These are phyloP conservation scores for Dendrolimus houi DNA, from an alignment of 2,888 invertebrate genomes.

Conservation along the genomic window DNA sequence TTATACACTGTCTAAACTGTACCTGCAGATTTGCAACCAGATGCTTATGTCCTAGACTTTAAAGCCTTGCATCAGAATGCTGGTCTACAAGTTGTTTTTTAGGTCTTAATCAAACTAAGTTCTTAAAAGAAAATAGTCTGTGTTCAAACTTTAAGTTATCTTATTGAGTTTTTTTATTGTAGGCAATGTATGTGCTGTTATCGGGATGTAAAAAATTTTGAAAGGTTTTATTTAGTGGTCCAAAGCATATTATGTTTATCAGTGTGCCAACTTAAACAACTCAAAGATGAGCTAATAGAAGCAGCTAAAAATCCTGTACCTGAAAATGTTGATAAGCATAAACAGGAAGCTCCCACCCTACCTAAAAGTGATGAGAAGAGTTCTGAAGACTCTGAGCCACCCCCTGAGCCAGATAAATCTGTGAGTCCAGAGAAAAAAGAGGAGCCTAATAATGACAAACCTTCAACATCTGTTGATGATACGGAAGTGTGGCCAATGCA, in stretches of 20 bases:
- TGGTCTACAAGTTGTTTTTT: too few relatives aligned
- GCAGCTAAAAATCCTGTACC: conserved; percentile 40
- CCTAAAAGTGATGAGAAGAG: conserved; percentile 32
- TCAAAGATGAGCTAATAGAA: conserved; percentile 76
- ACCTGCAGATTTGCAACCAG: too few relatives aligned
- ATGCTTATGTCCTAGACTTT: too few relatives aligned
- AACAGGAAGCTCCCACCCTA: conserved; percentile 23
- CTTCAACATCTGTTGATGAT: conserved; percentile 32
- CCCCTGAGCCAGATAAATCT: conserved; percentile 21
- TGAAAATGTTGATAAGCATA: conserved; percentile 42
- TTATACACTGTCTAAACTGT: too few relatives aligned
- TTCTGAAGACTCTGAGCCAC: conserved; percentile 25
- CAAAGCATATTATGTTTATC: conserved; percentile 91
- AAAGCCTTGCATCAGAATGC: too few relatives aligned
- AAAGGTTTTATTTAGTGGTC: conserved; percentile 91
- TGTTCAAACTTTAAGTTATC: not conserved
- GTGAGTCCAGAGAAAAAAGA: conserved; percentile 16
- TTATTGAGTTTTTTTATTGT: conserved; percentile 31
- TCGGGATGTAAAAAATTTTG: conserved; percentile 93
- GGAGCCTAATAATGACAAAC: conserved; percentile 12
- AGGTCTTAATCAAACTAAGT: too few relatives aligned
- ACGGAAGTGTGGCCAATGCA: conserved; percentile 83
- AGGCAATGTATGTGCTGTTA: conserved; percentile 98
- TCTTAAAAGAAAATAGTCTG: too few relatives aligned
- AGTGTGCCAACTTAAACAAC: conserved; percentile 87